Base-by-base conservation (phyloP, 2,113 vertebrate genomes). In the Atrichornis clamosus region DNA sequence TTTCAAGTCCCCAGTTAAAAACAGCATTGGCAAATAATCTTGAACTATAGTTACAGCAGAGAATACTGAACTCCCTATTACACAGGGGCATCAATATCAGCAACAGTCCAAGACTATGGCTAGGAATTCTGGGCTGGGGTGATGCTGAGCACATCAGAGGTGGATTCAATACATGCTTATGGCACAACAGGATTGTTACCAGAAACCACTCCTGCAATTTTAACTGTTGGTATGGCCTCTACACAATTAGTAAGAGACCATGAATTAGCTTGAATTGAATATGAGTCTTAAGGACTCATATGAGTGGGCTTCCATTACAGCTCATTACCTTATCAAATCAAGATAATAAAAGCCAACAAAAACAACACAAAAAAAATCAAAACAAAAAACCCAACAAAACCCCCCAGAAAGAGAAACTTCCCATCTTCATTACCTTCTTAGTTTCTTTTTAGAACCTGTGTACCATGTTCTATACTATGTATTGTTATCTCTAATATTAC, bases 41-140 rank as follows among this genome's bases (percentile, higher is more conserved):
- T 7, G 4, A 53, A 7, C 5, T 32, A 14, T 1, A 11, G 9
- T 50, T 21, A 62, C 13, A 65, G 60, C 12, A 32, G 13, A 50
- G n/a, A n/a, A 46, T 18, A 11, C 22, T 41, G 2, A 53, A 1
- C 8, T 60, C 8, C 27, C 32, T 17, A 16, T 33, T 42, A 19
- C 23, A 13, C 2, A 22, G 41, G 14, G 5, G 5, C 24, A 35
- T 5, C 5, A 42, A 0, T 3, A 19, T 7, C 17, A 64, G 62
- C 49, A 63, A 27, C 2, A 77, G n/a, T 11, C 20, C 13, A 11
- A 26, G 44, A 33, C 9, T 10, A 15, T 11, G 33, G 39, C 3
- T 22, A 11, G 33, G 44, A 70, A 47, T 42, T 84, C 23, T 9
- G 23, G 28, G 46, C 33, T 23, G 22, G 49, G 39, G 13, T 37